Evolutionary conservation across 2,113 vertebrate species (phyloP).

Genomic region (Dicerorhinus sumatrensis): DNA sequence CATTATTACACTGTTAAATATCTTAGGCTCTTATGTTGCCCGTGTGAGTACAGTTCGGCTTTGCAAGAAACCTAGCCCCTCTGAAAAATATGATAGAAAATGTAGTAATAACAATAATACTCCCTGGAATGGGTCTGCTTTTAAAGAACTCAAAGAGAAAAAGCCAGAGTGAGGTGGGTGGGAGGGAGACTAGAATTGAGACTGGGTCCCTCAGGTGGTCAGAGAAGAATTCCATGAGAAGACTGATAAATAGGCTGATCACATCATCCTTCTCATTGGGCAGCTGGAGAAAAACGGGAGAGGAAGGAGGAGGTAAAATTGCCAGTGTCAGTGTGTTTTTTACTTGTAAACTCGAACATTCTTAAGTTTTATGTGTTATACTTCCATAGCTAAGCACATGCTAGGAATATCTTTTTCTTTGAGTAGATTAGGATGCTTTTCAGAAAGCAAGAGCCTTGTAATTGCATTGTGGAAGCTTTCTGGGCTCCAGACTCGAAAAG

Average conservation of each 20-base stretch:
- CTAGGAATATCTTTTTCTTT: not conserved
- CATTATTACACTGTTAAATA: rapidly evolving
- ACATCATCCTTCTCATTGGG: not conserved
- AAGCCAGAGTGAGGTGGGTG: not conserved
- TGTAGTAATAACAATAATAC: not conserved
- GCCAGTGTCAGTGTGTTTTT: no score
- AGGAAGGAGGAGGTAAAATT: not conserved
- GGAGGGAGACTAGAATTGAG: not conserved
- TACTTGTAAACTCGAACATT: not conserved
- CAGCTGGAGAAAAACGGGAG: not conserved
- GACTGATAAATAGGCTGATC: rapidly evolving
- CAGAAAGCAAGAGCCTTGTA: not conserved
- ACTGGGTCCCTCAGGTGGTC: not conserved
- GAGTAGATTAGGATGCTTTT: not conserved
- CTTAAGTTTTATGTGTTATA: not conserved
- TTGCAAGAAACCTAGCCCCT: not conserved
- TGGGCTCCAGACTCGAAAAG: not conserved
- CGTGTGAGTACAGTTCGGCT: not conserved
- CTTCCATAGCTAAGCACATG: not conserved
- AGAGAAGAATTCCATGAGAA: not conserved
- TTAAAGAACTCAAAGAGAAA: not conserved
- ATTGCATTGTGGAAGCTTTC: not conserved
- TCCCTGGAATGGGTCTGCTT: not conserved
- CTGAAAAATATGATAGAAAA: not conserved
- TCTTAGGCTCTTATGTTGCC: not conserved